phyloP scores from a whole-genome alignment of 2,113 vertebrate species.

The Limanda limanda region DNA sequence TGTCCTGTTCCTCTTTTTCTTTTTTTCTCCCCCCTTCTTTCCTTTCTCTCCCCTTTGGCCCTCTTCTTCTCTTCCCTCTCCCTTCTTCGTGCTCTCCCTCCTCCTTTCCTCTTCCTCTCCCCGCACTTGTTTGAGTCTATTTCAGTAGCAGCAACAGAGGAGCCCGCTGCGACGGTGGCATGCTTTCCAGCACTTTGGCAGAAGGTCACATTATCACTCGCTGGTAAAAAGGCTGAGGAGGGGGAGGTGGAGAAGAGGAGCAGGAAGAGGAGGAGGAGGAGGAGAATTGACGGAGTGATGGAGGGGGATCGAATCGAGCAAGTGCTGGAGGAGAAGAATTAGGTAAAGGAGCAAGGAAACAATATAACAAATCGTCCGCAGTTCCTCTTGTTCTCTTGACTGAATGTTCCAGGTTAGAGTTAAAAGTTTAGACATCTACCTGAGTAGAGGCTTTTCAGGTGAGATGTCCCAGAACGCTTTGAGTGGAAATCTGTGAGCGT shows the following conservation, averaged over 20 bases:
- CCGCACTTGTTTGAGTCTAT: constrained; percentile 86
- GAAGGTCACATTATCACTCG: constrained; percentile 82
- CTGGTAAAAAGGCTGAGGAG: constrained; percentile 32
- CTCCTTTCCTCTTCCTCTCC: constrained; percentile 41
- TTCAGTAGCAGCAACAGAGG: constrained; percentile 80
- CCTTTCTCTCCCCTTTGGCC: constrained; percentile 40
- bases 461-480: constrained; percentile 29
- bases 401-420: constrained; percentile 28
- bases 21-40: constrained; percentile 13
- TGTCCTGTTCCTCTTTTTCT: constrained; percentile 35
- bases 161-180: constrained; percentile 80
- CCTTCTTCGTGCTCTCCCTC: constrained; percentile 41
- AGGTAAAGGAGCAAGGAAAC: constrained; percentile 14
- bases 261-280: constrained; percentile 58
- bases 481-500: background rate
- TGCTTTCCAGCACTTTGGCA: constrained; percentile 85
- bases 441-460: constrained; percentile 27
- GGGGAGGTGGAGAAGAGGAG: constrained; percentile 44
- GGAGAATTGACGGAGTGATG: constrained; percentile 54
- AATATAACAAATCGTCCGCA: constrained; percentile 33
- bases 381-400: constrained; percentile 1
- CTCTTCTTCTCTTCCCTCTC: constrained; percentile 39
- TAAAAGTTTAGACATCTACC: constrained; percentile 36
- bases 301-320: constrained; percentile 59
- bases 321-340: constrained; percentile 46